phyloP scores from a whole-genome alignment of 2,113 vertebrate genomes.

The Monarcha castaneiventris region DNA sequence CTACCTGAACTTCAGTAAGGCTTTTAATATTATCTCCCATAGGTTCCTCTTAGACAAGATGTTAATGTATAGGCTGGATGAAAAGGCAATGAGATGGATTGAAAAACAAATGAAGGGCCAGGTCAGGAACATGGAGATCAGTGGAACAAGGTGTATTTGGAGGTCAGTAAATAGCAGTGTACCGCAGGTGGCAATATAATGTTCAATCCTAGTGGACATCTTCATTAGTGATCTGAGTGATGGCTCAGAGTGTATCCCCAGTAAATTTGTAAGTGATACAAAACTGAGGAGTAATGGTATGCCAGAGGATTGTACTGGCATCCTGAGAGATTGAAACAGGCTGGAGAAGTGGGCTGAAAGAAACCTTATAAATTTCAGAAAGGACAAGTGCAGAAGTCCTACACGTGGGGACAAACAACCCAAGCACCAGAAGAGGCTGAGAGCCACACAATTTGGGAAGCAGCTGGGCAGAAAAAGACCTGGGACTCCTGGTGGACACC shows the following conservation, averaged over 20 bases:
- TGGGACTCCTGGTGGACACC: background rate
- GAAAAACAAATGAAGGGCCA: background rate
- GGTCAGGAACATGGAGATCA: background rate
- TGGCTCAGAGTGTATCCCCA: too few species aligned
- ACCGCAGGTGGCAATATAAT: background rate
- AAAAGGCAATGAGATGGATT: background rate
- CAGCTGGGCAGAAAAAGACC: background rate
- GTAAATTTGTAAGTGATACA: background rate
- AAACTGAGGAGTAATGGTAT: background rate
- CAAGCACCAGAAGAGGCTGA: background rate
- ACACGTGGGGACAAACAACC: background rate
- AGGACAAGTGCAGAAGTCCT: background rate
- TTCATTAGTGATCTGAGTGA: background rate
- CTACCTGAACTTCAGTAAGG: background rate
- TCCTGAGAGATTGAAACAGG: too few species aligned
- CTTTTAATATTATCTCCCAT: background rate
- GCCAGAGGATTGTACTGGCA: background rate
- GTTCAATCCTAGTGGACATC: background rate
- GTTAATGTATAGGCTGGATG: background rate
- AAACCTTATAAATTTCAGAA: background rate
- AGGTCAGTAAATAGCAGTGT: background rate
- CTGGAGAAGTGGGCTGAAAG: background rate
- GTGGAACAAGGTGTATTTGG: background rate
- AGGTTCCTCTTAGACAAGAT: background rate
- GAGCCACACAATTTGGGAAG: background rate